Base-by-base conservation (phyloP, 2,113 vertebrate species). In the Anas platyrhynchos region DNA sequence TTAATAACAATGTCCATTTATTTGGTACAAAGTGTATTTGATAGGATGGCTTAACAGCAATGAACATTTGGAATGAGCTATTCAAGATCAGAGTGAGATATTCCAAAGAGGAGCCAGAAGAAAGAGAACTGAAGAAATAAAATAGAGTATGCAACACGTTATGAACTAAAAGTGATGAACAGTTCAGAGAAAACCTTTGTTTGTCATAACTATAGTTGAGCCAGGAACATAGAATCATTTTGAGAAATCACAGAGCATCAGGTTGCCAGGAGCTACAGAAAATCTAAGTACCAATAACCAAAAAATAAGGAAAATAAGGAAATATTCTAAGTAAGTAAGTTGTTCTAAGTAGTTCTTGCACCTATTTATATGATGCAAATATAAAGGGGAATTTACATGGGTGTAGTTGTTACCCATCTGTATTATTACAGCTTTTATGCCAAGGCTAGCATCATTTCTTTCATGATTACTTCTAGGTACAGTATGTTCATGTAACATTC, bases 371-470 rank as follows among this genome's bases (percentile, higher is more conserved):
- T 78, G 48, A 75, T 68, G 21, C 43, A 81, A 67, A 5, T 63
- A 36, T 63, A 67, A 78, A 52, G 41, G 13, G 18, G 18, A 55
- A 78, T 78, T 86, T 59, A 81, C 10, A 26, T n/a, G 65, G 27
- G 16, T 63, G 61, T 48, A 80, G 55, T 59, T 58, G 18, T 79
- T 89, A 50, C 8, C 67, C 15, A 56, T 75, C 76, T 44, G 22
- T 68, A 27, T 81, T 81, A 74, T 75, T 16, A 41, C 8, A 31
- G 11, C 31, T 77, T 79, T 76, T 77, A 66, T 46, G 79, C 50
- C 85, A 94, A 86, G 31, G 32, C 58, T 88, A 88, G 91, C 44
- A 80, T 88, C 75, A 79, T 91, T 55, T 88, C 82, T 91, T 94
- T 94, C 71, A 65, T 56, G 15, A 90, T 48, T 12, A 27, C 9